Evolutionary conservation across 2,113 vertebrate species (phyloP), one percentile per base, ranked within the genome.

Genomic region (Petromus typicus): DNA sequence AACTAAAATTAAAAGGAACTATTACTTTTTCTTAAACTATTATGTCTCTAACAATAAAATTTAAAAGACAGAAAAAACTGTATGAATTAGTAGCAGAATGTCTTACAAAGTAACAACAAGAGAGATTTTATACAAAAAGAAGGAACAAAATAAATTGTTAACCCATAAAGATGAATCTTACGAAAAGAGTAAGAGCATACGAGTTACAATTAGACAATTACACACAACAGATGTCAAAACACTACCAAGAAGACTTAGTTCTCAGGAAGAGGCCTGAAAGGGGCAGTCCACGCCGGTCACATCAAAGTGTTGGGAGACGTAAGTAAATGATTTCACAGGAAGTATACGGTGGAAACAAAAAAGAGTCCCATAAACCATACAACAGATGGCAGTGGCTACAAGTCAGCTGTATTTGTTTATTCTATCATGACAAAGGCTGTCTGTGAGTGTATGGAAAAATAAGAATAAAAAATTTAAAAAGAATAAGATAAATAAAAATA

Each of bases 1-100:
- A 95, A 91, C 54, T 91, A 63, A 93, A 95, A 91, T 51, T 91
- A 48, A 94, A 93, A 96, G 3, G 32, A 87, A 84, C 66, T 32
- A 51, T 37, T 75, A 51, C 10, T 86, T 94, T 78, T 83, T 81
- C 27, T 67, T 63, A 63, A 84, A 85, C 57, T 78, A 86, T 56
- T 86, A 51, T 27, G 5, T 88, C 92, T 94, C n/a, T 43, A 95
- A 84, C 37, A 81, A 61, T 22, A 79, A 66, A 95, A 85, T 23
- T 57, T 57, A 57, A 57, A 57, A 17, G 17, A 94, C 61, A 92
- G 75, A 59, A 40, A 86, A 32, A 51, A 79, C 54, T 84, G 51
- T 81, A 25, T 93, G 78, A 88, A 73, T 75, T 40, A 76, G 23
- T 3, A 86, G 34, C 69, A 95, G 79, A 43, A 90, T 57, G 14